Evolutionary conservation across 37 sponge, comb jelly and placozoan genomes (phyloP).

Genomic region (Chondrosia reniformis): DNA sequence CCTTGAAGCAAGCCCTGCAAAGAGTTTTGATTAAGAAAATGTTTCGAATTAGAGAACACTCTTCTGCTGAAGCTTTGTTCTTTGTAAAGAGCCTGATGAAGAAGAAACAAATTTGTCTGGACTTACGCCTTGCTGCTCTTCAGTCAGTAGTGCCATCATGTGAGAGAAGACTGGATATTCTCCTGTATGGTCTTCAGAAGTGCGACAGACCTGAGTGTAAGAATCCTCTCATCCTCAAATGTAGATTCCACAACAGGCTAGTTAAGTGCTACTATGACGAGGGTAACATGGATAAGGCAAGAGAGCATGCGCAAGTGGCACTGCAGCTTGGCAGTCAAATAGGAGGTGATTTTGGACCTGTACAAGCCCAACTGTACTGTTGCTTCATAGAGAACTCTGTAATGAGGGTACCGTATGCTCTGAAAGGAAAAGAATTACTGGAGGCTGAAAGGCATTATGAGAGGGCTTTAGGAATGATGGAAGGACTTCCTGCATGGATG

Average conservation of each 20-base stretch:
- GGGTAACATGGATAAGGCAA: not conserved
- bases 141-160: slow-evolving; percentile 6
- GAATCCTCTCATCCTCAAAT: not conserved
- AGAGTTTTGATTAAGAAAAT: no score
- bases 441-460: not conserved
- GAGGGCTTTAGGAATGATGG: not conserved
- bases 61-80: no score
- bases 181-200: not conserved
- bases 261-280: not conserved
- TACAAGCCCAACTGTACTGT: not conserved
- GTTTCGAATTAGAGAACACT: no score
- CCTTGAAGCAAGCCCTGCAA: no score
- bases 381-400: not conserved
- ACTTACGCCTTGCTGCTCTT: not conserved
- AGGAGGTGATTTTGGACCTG: not conserved
- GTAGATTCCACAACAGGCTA: slow-evolving; percentile 9
- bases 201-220: not conserved
- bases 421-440: not conserved
- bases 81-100: no score
- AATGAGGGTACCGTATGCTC: not conserved
- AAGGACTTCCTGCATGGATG: no score
- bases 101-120: no score
- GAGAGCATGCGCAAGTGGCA: not conserved
- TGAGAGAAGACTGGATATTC: not conserved
- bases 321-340: not conserved